Evolutionary conservation across 23 tunicate genomes (phyloP), one percentile per base, ranked within the genome.

Genomic region (Phallusia fumigata): DNA sequence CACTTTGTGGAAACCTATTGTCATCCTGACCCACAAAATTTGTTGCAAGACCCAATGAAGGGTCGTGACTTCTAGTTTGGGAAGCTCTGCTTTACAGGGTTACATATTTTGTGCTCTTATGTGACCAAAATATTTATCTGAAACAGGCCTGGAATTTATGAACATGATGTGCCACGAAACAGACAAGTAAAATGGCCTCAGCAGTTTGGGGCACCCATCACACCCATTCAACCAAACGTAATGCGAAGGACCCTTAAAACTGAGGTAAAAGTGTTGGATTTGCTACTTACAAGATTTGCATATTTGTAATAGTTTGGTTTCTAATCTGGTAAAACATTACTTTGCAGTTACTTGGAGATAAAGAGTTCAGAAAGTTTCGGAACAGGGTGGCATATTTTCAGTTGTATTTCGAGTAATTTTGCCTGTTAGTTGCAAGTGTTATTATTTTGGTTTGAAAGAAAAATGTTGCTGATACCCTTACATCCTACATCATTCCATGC

Each of bases 311-410:
- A n/a, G n/a, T n/a, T n/a, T n/a, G n/a, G n/a, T n/a, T n/a, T n/a
- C n/a, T n/a, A n/a, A n/a, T n/a, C n/a, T n/a, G n/a, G n/a, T n/a
- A 40, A 40, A 40, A 40, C 10, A 5, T 53, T 77, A 18, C 52
- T 81, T 81, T 87, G 64, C 91, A 87, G 91, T 79, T 92, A 30
- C 65, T 87, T 19, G 65, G 91, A 35, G 97, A 92, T 78, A 92
- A 87, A 76, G 97, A 92, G 84, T 79, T 76, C 79, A 79, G 84
- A 32, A 92, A 92, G 76, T 92, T 87, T 65, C 72, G 97, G 21
- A 92, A 87, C 88, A 64, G 91, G 31, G 97, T 92, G 30, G 97
- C 97, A 18, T 92, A 92, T 80, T 92, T 92, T 76, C 88, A 74
- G 13, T 36, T 85, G 36, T 90, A 90, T 77, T 85, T 81, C 34